Percentiles rank a stretch among this genome's conserved stretches.
These are phyloP conservation scores for Oryzias dopingdopingensis DNA, from an alignment of 2,797 vertebrate genomes.

Conservation along the genomic window DNA sequence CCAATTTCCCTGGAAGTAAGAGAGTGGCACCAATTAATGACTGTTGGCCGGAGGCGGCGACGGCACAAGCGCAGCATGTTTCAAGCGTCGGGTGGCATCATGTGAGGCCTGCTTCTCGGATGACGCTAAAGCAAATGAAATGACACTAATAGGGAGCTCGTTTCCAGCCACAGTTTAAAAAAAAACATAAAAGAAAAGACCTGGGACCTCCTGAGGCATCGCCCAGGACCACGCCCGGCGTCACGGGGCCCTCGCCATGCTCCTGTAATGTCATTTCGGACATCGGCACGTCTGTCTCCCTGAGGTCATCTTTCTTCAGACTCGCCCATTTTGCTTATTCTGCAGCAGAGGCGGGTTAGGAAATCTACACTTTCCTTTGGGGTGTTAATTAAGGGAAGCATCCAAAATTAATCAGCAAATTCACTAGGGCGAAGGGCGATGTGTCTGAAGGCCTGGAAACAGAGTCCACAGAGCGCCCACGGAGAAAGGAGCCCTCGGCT, in stretches of 20 bases:
- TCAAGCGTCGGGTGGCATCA: conserved; percentile 92
- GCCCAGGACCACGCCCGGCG: conserved; percentile 81
- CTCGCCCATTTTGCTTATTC: conserved; percentile 82
- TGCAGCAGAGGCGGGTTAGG: conserved; percentile 79
- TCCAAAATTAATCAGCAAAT: conserved; percentile 99
- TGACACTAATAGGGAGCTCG: conserved; percentile 91
- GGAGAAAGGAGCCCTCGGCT: conserved; percentile 92
- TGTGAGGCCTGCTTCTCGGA: conserved; percentile 80
- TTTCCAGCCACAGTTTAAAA: conserved; percentile 85
- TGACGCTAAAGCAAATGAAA: conserved; percentile 91
- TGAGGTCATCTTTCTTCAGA: conserved; percentile 90
- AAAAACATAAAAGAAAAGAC: conserved; percentile 77
- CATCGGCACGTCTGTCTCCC: conserved; percentile 87
- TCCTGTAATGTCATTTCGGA: conserved; percentile 92
- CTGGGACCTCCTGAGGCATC: conserved; percentile 88
- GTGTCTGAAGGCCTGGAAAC: conserved; percentile 93
- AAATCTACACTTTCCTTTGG: conserved; percentile 94
- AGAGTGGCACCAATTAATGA: conserved; percentile 90
- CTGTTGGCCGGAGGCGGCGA: conserved; percentile 79
- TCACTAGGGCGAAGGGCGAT: conserved; percentile 98
- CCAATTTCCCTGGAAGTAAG: conserved; percentile 89
- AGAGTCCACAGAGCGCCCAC: conserved; percentile 82
- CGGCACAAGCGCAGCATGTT: conserved; percentile 81
- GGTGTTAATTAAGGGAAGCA: conserved; percentile 98
- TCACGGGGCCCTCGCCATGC: conserved; percentile 78